These are phyloP conservation scores for Anolis apletophallus DNA, from an alignment of 2,797 vertebrate species.

Conservation along the genomic window DNA sequence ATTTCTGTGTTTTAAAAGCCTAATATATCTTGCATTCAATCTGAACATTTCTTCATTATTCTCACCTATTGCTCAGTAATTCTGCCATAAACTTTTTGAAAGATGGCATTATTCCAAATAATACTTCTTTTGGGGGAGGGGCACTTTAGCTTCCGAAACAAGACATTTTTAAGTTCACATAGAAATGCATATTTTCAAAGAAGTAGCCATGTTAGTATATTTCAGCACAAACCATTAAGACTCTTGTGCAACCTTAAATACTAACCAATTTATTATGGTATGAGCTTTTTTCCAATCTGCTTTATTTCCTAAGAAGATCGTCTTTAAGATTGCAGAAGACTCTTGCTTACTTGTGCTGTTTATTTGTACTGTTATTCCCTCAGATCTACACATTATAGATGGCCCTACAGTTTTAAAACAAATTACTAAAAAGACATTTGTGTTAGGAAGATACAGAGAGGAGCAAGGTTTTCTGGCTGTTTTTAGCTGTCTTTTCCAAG, in stretches of 20 bases:
- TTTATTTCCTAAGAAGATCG: too few species aligned
- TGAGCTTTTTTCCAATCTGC: neutral
- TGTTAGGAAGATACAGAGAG: neutral
- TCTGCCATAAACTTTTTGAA: neutral
- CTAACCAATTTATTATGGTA: neutral
- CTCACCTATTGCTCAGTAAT: neutral
- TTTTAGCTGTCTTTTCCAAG: too few species aligned
- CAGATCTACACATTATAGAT: neutral
- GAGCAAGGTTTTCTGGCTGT: neutral
- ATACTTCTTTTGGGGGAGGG: neutral
- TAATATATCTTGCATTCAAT: neutral
- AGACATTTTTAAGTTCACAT: neutral
- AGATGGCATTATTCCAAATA: neutral
- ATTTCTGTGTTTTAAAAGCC: slow-evolving; percentile 1
- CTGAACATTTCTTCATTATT: neutral
- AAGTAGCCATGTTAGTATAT: neutral
- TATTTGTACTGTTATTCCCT: neutral
- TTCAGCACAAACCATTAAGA: neutral
- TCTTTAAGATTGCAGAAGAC: neutral
- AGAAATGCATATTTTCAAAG: neutral
- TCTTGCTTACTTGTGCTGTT: neutral
- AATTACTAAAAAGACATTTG: neutral
- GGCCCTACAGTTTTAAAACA: slow-evolving; percentile 1
- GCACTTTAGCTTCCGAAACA: neutral
- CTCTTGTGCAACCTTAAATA: neutral